These are phyloP conservation scores for Romanogobio albipinnatus DNA, from an alignment of 2,113 vertebrate species.

Conservation along the genomic window DNA sequence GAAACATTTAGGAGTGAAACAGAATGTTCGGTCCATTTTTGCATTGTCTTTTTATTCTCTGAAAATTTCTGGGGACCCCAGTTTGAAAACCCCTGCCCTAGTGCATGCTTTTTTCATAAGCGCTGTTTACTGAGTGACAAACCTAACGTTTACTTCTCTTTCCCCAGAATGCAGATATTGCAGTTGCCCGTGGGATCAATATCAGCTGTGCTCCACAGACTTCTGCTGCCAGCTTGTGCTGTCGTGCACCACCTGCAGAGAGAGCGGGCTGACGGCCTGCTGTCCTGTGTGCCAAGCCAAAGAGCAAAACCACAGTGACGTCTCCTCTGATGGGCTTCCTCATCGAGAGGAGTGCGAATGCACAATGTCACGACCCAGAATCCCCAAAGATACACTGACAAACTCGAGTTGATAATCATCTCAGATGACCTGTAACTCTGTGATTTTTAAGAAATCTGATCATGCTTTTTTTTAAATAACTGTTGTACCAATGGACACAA, in stretches of 20 bases:
- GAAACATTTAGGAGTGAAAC: too few species aligned
- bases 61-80: too few species aligned
- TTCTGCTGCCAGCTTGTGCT: constrained; percentile 92
- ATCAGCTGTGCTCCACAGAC: constrained; percentile 86
- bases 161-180: constrained; percentile 90
- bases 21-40: too few species aligned
- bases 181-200: constrained; percentile 86
- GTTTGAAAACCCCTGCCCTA: too few species aligned
- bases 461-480: background rate
- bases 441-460: background rate
- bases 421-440: background rate
- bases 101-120: background rate
- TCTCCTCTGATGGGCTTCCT: constrained; percentile 19
- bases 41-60: too few species aligned
- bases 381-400: constrained; percentile 77
- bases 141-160: background rate
- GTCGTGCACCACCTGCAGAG: constrained; percentile 81
- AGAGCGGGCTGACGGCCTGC: constrained; percentile 84
- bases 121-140: background rate
- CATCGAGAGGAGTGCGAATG: constrained; percentile 92
- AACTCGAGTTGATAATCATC: background rate
- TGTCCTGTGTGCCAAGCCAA: constrained; percentile 88
- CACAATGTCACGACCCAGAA: constrained; percentile 80
- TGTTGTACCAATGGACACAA: background rate
- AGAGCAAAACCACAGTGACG: constrained; percentile 55